A percentile compares a stretch with the other conserved stretches of the same genome.
Evolutionary conservation across 2,797 vertebrate species (phyloP).

Genomic region (Danionella dracula): DNA sequence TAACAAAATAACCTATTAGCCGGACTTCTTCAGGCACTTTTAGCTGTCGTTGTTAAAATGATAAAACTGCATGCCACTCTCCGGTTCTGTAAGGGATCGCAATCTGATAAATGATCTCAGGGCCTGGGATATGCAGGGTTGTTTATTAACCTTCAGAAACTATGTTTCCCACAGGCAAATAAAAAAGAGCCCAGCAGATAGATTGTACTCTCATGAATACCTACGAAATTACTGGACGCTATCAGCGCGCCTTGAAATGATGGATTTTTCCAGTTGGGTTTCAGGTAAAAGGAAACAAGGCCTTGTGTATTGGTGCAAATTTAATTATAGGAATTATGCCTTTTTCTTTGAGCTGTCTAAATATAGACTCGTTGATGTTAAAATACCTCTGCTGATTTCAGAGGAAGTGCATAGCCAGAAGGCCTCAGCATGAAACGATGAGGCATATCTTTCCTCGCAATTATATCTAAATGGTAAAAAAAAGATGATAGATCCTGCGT

Average conservation of each 20-base stretch:
- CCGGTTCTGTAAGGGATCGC: constrained; percentile 62
- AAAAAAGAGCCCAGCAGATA: constrained; percentile 47
- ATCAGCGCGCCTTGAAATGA: constrained; percentile 60
- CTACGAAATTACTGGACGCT: constrained; percentile 62
- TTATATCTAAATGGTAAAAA: constrained; percentile 34
- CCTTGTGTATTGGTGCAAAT: constrained; percentile 43
- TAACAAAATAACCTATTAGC: constrained; percentile 73
- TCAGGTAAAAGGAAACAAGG: constrained; percentile 34
- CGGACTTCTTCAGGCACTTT: constrained; percentile 65
- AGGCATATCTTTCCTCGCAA: constrained; percentile 28
- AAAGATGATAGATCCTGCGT: constrained; percentile 30
- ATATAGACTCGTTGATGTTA: constrained; percentile 53
- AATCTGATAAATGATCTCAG: constrained; percentile 71
- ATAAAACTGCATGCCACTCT: constrained; percentile 70
- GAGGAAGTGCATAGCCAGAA: constrained; percentile 45
- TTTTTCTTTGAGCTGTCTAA: constrained; percentile 58
- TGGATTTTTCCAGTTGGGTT: constrained; percentile 46
- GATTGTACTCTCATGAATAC: constrained; percentile 65
- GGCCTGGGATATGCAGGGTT: constrained; percentile 61
- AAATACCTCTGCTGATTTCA: constrained; percentile 38
- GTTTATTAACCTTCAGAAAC: constrained; percentile 75
- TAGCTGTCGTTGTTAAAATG: constrained; percentile 69
- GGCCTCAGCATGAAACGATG: constrained; percentile 49
- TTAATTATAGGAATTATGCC: constrained; percentile 63
- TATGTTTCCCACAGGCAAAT: constrained; percentile 66